Percentiles rank a stretch among this genome's conserved stretches.
Evolutionary conservation across 2,888 invertebrate species (phyloP).

Genomic region (Asteroscopus sphinx): DNA sequence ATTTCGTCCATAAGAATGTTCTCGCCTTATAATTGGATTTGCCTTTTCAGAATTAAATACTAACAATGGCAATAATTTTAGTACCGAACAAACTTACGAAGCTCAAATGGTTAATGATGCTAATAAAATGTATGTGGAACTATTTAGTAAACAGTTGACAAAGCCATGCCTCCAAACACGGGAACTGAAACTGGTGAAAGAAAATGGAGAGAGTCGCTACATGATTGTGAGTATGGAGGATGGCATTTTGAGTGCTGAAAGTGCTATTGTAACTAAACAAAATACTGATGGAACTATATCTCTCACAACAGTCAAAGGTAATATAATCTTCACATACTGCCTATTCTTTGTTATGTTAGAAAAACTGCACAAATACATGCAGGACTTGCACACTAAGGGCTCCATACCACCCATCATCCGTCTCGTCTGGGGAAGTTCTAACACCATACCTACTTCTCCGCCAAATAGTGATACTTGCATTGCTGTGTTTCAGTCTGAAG

Average conservation of each 20-base stretch:
- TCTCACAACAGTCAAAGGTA: conserved; percentile 77
- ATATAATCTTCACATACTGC: not conserved
- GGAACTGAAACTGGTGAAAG: conserved; percentile 75
- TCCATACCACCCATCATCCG: no score
- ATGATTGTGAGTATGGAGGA: conserved; percentile 73
- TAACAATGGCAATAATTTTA: conserved; percentile 17
- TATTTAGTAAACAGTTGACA: conserved; percentile 67
- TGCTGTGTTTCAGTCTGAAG: no score
- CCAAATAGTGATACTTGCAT: no score
- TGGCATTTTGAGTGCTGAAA: conserved; percentile 56
- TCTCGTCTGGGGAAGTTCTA: no score
- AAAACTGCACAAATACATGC: no score
- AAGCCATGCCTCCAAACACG: conserved; percentile 71
- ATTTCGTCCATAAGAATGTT: not conserved
- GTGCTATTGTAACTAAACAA: conserved; percentile 78
- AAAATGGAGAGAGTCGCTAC: conserved; percentile 73
- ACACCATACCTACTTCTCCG: no score
- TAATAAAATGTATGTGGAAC: conserved; percentile 77
- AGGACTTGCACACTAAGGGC: no score
- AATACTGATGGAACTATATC: conserved; percentile 84
- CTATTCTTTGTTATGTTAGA: no score
- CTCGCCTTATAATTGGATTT: not conserved
- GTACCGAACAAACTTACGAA: conserved; percentile 45
- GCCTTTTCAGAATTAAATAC: conserved; percentile 32
- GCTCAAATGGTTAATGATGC: conserved; percentile 56